Evolutionary conservation across 2,113 vertebrate species (phyloP).

Genomic region (Channa argus): DNA sequence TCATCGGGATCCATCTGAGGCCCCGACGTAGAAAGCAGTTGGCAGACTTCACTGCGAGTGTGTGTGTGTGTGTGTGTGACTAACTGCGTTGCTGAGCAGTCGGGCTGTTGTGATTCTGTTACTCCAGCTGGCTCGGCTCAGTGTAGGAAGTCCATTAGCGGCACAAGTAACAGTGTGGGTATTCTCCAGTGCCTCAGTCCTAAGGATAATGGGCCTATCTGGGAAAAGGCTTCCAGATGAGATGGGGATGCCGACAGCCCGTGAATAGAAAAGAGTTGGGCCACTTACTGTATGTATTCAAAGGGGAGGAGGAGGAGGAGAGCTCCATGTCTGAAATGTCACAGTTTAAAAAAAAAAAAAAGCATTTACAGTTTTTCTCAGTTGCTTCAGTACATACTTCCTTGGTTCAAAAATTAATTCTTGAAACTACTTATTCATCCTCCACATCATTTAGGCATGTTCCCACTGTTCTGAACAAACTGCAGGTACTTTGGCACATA

Average conservation of each 20-base stretch:
- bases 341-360: too few species aligned
- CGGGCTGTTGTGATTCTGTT: conserved; percentile 54
- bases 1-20: conserved; percentile 28
- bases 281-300: not conserved
- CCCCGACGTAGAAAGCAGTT: conserved; percentile 25
- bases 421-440: too few species aligned
- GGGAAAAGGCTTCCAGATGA: conserved; percentile 31
- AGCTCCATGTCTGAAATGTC: not conserved
- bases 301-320: not conserved
- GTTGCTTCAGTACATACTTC: too few species aligned
- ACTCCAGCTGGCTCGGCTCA: conserved; percentile 59
- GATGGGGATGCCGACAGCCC: conserved; percentile 3
- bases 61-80: conserved; percentile 20
- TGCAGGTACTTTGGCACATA: too few species aligned
- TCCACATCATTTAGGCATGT: too few species aligned
- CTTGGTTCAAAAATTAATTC: too few species aligned
- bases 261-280: not conserved
- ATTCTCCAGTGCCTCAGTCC: conserved; percentile 13
- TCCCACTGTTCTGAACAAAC: too few species aligned
- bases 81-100: conserved; percentile 56
- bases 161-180: conserved; percentile 32
- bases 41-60: conserved; percentile 23
- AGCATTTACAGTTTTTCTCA: too few species aligned
- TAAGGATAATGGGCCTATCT: conserved; percentile 23
- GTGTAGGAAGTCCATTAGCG: conserved; percentile 51